phyloP scores from a whole-genome alignment of 2,888 invertebrate genomes.

The Lutraria lutraria region DNA sequence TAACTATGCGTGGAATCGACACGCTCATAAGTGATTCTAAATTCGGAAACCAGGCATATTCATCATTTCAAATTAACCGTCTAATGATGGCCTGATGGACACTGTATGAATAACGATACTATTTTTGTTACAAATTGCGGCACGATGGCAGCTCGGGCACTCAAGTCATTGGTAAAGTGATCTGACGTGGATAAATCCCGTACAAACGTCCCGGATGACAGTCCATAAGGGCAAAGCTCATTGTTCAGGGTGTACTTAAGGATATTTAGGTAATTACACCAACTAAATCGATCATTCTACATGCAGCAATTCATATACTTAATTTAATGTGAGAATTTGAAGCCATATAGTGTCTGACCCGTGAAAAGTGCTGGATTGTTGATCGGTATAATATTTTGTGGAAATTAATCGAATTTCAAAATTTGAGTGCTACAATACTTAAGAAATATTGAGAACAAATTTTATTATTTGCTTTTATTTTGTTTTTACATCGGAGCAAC shows the following conservation, averaged over 20 bases:
- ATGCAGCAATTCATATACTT: too few species aligned
- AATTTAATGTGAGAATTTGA: too few species aligned
- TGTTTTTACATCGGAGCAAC: too few species aligned
- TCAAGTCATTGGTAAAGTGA: conserved; percentile 7
- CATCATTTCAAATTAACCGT: conserved; percentile 62
- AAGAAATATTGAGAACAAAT: too few species aligned
- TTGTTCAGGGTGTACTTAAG: background rate
- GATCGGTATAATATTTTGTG: too few species aligned
- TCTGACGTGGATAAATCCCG: conserved; percentile 6
- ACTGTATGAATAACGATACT: conserved; percentile 36
- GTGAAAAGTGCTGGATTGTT: too few species aligned
- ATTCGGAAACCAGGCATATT: conserved; percentile 44
- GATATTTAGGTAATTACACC: background rate
- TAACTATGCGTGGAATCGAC: conserved; percentile 43
- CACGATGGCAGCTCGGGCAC: background rate
- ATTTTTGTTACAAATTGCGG: conserved; percentile 28
- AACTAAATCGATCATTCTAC: background rate
- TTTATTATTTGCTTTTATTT: too few species aligned
- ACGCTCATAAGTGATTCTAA: conserved; percentile 42
- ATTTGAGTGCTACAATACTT: too few species aligned
- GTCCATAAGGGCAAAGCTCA: background rate
- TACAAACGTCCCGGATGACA: conserved; percentile 21
- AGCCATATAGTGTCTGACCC: too few species aligned
- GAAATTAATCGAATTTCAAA: too few species aligned
- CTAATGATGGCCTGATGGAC: conserved; percentile 51